Evolutionary conservation across 1,140 invertebrate genomes (phyloP).

Genomic region (Drosophila orosa): DNA sequence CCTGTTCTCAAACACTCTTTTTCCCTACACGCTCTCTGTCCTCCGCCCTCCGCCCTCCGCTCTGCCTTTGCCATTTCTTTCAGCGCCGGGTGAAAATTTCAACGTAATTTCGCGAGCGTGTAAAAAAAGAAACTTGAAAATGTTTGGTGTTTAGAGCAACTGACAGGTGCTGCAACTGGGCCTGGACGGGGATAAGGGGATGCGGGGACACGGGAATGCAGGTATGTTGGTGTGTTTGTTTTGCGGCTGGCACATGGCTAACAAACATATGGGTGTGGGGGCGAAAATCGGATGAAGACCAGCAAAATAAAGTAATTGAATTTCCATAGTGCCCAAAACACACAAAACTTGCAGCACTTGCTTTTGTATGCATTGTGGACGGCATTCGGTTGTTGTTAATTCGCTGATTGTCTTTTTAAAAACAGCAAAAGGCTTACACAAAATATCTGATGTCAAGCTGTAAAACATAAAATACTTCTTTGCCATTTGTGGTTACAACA

Average conservation of each 20-base stretch:
- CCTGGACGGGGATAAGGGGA: not conserved
- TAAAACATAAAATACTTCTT: too few species aligned
- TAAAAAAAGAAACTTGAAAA: conserved; percentile 47
- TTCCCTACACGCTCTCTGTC: not conserved
- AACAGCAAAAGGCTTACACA: not conserved
- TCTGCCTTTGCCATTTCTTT: conserved; percentile 37
- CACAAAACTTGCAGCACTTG: conserved; percentile 21
- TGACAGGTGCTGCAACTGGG: conserved; percentile 55
- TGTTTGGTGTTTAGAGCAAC: conserved; percentile 61
- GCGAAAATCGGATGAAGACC: conserved; percentile 26
- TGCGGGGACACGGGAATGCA: not conserved
- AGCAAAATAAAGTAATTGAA: conserved; percentile 77
- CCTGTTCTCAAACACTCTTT: conserved; percentile 15
- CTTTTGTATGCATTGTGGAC: conserved; percentile 23
- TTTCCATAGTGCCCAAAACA: conserved; percentile 58
- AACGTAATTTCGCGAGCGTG: conserved; percentile 65
- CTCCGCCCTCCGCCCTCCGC: not conserved
- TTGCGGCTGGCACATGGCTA: conserved; percentile 60
- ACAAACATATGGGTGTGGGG: conserved; percentile 32
- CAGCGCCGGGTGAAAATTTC: conserved; percentile 60
- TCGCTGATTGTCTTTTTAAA: conserved; percentile 24
- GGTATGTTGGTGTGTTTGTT: conserved; percentile 40
- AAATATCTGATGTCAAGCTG: not conserved
- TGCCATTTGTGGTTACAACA: too few species aligned
- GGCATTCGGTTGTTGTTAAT: conserved; percentile 28